Evolutionary conservation across 2,888 invertebrate genomes (phyloP), one percentile per base, ranked within the genome.

Genomic region (Heterodera filipjevi): DNA sequence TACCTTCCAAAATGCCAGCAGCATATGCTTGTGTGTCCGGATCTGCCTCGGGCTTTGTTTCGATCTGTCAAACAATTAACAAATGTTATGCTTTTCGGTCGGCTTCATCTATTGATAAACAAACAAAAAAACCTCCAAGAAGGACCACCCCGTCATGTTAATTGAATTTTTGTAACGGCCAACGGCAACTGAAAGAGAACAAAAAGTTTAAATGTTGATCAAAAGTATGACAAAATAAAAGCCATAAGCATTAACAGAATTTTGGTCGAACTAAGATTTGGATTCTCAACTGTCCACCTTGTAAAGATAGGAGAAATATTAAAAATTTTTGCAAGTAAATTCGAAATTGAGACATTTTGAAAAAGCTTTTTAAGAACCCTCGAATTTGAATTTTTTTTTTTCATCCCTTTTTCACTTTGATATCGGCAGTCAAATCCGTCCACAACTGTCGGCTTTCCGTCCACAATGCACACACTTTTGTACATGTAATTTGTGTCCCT

Each of bases 81-180:
- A 46, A 12, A 46, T 46, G 12, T 46, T 16, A 22, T 6, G n/a
- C 53, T 22, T 53, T 53, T 53, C 5, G 19, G 2, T 39, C 2
- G 39, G 39, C 39, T 39, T 39, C 8, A 6, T 39, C 39, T 12
- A 39, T 39, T 39, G 16, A 71, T 16, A n/a, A n/a, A n/a, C n/a
- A n/a, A n/a, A n/a, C n/a, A n/a, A n/a, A n/a, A 71, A 30, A 39
- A 64, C 75, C 32, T 78, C 78, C 59, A 78, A 66, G 53, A 79
- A 78, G 8, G 66, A 64, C 74, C 32, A 85, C 81, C 87, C 88
- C 53, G 88, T 86, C 12, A 82, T 81, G 79, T 88, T 88, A 35
- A 88, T 87, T 12, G 86, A 74, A 76, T 88, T 88, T 77, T 84
- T 82, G 84, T 84, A 89, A n/a, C 86, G 84, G 46, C 85, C 88